Conservation (phyloP, 2,888 invertebrate species). For the Athetis lepigone region DNA sequence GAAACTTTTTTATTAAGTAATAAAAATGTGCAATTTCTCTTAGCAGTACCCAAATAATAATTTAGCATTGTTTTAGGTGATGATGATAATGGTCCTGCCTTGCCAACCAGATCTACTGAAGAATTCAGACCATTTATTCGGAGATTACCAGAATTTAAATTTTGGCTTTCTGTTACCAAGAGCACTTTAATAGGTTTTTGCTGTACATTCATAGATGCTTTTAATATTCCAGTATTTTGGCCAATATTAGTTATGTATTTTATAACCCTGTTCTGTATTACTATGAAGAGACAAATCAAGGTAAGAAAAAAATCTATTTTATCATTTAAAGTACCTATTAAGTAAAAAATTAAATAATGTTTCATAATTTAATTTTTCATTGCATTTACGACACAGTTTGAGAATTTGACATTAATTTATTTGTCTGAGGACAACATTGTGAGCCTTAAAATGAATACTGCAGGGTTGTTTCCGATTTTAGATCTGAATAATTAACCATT, state of each 20-base stretch:
- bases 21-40: conserved; percentile 16
- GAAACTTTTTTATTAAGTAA: too few species aligned
- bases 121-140: conserved; percentile 99
- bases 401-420: too few species aligned
- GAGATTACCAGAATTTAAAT: conserved; percentile 99
- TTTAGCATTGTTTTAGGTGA: conserved; percentile 76
- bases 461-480: too few species aligned
- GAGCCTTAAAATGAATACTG: too few species aligned
- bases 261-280: conserved; percentile 99
- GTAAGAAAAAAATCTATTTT: conserved; percentile 88
- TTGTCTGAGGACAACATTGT: too few species aligned
- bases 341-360: too few species aligned
- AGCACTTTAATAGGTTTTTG: conserved; percentile 97
- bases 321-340: too few species aligned
- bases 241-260: conserved; percentile 99
- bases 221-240: conserved; percentile 99
- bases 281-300: conserved; percentile 99
- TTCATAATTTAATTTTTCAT: too few species aligned
- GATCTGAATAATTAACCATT: too few species aligned
- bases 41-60: conserved; percentile 24
- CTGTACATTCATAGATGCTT: conserved; percentile 99
- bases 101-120: conserved; percentile 98
- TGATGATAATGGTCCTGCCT: conserved; percentile 96
- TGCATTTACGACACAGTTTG: too few species aligned
- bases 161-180: conserved; percentile 99